Evolutionary conservation across 2,113 vertebrate species (phyloP).

Genomic region (Xyrauchen texanus): DNA sequence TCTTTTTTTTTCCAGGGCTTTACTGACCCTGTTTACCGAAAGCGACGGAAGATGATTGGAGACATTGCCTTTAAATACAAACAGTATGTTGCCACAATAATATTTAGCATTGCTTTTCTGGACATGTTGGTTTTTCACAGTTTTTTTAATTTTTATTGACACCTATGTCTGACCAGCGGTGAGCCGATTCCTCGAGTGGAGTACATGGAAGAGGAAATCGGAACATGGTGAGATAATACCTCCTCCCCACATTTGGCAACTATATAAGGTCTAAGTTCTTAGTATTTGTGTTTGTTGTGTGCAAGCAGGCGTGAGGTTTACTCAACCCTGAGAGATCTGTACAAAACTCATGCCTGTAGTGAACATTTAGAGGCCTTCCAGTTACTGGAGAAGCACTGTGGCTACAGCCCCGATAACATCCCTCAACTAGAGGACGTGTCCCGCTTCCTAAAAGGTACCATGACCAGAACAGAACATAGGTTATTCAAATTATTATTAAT

Average conservation of each 20-base stretch:
- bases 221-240: slow-evolving; percentile 82
- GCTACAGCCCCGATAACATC: slow-evolving; percentile 88
- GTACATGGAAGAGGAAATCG: slow-evolving; percentile 85
- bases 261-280: too few species aligned
- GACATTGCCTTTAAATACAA: slow-evolving; percentile 94
- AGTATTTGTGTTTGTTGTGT: background rate
- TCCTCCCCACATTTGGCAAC: too few species aligned
- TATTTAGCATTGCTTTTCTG: background rate
- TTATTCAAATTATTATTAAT: too few species aligned
- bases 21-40: slow-evolving; percentile 87
- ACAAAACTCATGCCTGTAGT: slow-evolving; percentile 88
- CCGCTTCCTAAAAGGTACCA: slow-evolving; percentile 87
- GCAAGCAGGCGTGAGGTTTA: slow-evolving; percentile 87
- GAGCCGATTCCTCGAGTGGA: slow-evolving; percentile 86
- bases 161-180: slow-evolving; percentile 73
- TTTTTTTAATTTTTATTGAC: slow-evolving; percentile 2
- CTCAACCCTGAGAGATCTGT: slow-evolving; percentile 85
- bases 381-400: slow-evolving; percentile 87
- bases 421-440: slow-evolving; percentile 96
- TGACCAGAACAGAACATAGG: background rate
- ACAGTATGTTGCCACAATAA: slow-evolving; percentile 76
- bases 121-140: too few species aligned
- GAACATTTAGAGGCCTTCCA: slow-evolving; percentile 89
- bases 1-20: slow-evolving; percentile 80
- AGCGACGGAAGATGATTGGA: slow-evolving; percentile 88